Evolutionary conservation across 2,797 vertebrate species (phyloP), one percentile per base, ranked within the genome.

Genomic region (Neomorphus geoffroyi): DNA sequence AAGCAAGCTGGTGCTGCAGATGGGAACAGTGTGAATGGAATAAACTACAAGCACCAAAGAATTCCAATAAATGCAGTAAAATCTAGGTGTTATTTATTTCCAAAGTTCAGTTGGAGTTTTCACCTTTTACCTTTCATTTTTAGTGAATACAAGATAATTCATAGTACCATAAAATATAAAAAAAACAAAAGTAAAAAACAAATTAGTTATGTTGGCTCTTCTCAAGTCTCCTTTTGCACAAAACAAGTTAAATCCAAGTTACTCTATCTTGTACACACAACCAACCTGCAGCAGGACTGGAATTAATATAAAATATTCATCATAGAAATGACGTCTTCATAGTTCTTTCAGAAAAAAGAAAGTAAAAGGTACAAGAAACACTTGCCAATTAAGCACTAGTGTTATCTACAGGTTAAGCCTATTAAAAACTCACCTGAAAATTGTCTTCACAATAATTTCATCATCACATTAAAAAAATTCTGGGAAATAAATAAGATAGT

Each of bases 1-100:
- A 96, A 93, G 93, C 95, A 98, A 97, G 92, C 96, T 97, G 98
- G 87, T 91, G 91, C 90, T 93, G 48, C 96, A 97, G 95, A 97
- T 97, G 96, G 94, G 82, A 97, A 41, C 65, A 77, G 57, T 91
- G 80, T 94, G 94, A 95, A 93, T 14, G 54, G 85, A 96, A 96
- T 94, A 80, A 93, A 54, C 67, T 93, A 66, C 82, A 88, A 96
- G 22, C 10, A 90, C 58, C 16, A 88, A 72, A 87, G 43, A 94
- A 93, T n/a, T 84, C 27, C 23, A 87, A 78, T 65, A 93, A 80
- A 37, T 81, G 28, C 30, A 71, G 60, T 53, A 85, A 54, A 95
- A 88, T 45, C 37, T 71, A 60, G 69, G 30, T 4, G 37, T 74
- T 93, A 45, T 95, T 86, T 65, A 24, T 65, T 62, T 88, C 12